Base-by-base conservation (phyloP, 2,113 vertebrate genomes). In the Aramus guarauna region DNA sequence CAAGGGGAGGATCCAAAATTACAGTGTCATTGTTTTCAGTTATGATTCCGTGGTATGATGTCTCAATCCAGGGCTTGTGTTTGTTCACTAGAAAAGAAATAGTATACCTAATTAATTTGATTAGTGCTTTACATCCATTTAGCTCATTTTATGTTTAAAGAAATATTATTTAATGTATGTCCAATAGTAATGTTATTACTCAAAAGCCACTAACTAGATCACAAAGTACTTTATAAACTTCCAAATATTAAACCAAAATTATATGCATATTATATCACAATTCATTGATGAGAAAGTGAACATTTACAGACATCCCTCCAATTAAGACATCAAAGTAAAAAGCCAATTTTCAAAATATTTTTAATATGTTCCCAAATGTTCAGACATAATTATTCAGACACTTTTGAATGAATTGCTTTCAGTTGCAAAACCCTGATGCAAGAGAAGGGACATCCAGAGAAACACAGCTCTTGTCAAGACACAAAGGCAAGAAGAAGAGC, bases 41-140 rank as follows among this genome's bases (percentile, higher is more conserved):
- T 96, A 99, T 99, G 95, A 99, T 98, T 76, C 99, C 99, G 7
- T 99, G 99, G 95, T 99, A 99, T 0, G 99, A 99, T 0, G 99
- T 99, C 98, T 99, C 99, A 63, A 99, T 99, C 99, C 99, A 99
- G 9, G 99, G 99, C 88, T 99, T 99, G 97, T 99, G 99, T 93
- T 99, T 99, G 95, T 99, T 99, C 89, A 99, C 99, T 99, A 88
- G 52, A 97, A 95, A 96, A 91, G 29, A 94, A 92, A 93, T 1
- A 36, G 2, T 11, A 55, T 4, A 16, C 43, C 37, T 84, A 36
- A 76, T 95, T 92, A 91, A 68, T 72, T 48, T 52, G 16, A 91
- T 48, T 76, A 27, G 64, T 67, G 20, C 17, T 66, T 78, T 59
- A 93, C 14, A 84, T 12, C n/a, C 43, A 68, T 50, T 55, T 58